Base-by-base conservation (phyloP, 2,888 invertebrate genomes). In the Trachelus tabidus region DNA sequence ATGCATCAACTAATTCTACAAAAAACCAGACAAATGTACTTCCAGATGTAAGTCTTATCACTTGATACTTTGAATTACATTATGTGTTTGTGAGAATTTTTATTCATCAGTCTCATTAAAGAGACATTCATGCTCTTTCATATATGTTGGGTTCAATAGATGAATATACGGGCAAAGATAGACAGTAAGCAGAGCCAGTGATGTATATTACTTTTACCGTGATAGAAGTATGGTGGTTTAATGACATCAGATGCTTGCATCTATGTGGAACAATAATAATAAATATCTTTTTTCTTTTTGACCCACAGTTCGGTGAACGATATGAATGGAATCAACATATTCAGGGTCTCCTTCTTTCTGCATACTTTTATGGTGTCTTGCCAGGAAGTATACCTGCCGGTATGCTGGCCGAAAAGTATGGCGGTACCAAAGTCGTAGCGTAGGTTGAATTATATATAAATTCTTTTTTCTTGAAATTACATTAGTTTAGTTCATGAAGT, bases 371-470 rank as follows among this genome's bases (percentile, higher is more conserved):
- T 76, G 91, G 91, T 31, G 88, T 89, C 6, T 76, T 91, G 11
- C 89, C 90, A 23, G 88, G 87, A 4, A 91, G 91, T 78, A 79
- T 91, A 69, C 91, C 91, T 3, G 87, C 88, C 11, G 91, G 91
- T 30, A 81, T 89, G 68, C 78, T 91, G 34, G 91, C 91, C 23
- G 91, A 91, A 75, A 90, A 88, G 83, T 91, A 89, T 56, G 91
- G 91, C 11, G 91, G 91, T 34, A 84, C 91, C 4, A 89, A 83
- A 86, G 90, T 91, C 31, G 91, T 91, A 12, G 90, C 90, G 91
- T 91, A 81, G 88, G 89, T 89, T 79, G 15, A 37, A 73, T 33
- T 30, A 69, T n/a, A n/a, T 23, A 33, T 34, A 34, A 71, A 15
- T 15, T 35, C 11, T 23, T 75, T 37, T 56, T 56, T 56, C 56